Evolutionary conservation across 2,797 vertebrate species (phyloP).

Genomic region (Cryptoprocta ferox): DNA sequence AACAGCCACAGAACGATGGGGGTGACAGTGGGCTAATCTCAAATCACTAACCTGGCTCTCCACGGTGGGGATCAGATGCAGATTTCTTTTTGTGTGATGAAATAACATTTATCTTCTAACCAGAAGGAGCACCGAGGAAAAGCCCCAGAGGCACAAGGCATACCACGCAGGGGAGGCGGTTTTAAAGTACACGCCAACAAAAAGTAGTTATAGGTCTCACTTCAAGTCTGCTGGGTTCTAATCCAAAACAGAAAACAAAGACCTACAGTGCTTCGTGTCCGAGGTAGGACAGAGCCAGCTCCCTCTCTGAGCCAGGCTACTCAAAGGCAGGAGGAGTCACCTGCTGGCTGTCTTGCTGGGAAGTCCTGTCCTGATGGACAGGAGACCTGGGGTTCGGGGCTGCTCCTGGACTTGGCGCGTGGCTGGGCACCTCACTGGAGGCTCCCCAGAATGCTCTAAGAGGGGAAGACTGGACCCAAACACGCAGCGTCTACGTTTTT

Average conservation of each 20-base stretch:
- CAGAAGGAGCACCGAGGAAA: background rate
- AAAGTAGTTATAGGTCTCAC: background rate
- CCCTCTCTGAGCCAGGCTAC: background rate
- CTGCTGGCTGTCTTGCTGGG: background rate
- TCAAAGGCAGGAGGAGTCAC: background rate
- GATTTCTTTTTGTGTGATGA: background rate
- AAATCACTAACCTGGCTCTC: background rate
- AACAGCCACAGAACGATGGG: background rate
- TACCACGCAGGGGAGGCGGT: background rate
- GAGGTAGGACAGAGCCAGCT: background rate
- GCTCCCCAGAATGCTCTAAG: background rate
- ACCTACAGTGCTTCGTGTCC: background rate
- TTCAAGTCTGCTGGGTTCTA: background rate
- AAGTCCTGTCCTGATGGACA: no score
- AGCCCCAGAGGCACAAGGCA: background rate
- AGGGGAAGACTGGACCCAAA: background rate
- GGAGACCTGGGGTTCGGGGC: background rate
- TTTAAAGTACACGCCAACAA: background rate
- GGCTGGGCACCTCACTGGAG: background rate
- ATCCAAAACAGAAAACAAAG: conserved; percentile 3
- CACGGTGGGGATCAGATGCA: background rate
- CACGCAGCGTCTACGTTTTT: background rate
- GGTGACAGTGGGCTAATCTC: background rate
- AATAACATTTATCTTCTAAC: background rate
- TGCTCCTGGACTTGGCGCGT: background rate